A percentile compares a stretch with the other conserved stretches of the same genome.
phyloP scores from a whole-genome alignment of 2,797 vertebrate genomes.

The Aselliscus stoliczkanus region DNA sequence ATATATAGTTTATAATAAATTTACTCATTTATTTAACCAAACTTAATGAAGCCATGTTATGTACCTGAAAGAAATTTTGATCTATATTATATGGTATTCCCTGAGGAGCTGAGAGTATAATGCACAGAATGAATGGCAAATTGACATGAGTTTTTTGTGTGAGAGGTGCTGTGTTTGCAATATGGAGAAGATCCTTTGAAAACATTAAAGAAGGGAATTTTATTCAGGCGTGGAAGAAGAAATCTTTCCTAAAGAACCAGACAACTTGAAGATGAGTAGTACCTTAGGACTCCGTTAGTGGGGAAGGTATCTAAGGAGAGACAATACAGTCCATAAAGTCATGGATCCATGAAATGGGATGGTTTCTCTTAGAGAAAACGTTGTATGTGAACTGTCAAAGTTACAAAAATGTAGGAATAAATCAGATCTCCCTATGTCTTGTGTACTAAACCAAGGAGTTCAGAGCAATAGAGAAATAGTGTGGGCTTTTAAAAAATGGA shows the following conservation, averaged over 20 bases:
- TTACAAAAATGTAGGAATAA: not conserved
- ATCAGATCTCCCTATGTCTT: not conserved
- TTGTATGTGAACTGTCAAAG: not conserved
- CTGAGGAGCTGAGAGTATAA: not conserved
- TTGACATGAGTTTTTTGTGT: not conserved
- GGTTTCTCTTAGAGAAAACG: not conserved
- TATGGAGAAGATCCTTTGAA: not conserved
- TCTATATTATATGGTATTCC: not conserved
- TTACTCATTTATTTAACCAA: not conserved
- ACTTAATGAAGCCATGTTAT: not conserved
- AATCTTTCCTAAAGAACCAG: not conserved
- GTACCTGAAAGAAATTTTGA: not conserved
- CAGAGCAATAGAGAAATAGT: not conserved
- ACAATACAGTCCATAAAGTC: not conserved
- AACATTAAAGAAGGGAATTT: not conserved
- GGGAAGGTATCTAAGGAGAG: not conserved
- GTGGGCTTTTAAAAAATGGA: not conserved
- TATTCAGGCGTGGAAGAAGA: not conserved
- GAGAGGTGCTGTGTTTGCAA: not conserved
- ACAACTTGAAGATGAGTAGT: not conserved
- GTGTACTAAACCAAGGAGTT: not conserved
- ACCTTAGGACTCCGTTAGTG: not conserved
- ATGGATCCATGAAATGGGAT: not conserved
- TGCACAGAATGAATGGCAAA: not conserved
- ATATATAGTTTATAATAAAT: not conserved